Evolutionary conservation across 2,888 invertebrate genomes (phyloP).

Genomic region (Bembecia ichneumoniformis): DNA sequence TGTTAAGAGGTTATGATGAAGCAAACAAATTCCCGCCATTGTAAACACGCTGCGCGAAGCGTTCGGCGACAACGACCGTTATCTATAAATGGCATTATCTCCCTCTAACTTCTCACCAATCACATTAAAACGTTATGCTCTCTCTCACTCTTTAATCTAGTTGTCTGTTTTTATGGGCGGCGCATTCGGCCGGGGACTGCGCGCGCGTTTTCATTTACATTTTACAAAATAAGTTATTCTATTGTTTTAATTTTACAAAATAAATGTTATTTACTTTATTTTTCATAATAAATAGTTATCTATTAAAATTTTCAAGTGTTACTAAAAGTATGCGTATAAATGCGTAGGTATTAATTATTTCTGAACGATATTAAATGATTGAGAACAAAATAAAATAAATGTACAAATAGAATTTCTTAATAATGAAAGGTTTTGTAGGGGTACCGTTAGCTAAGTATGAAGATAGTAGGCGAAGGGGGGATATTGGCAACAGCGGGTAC

Average conservation of each 20-base stretch:
- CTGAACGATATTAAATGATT: too few relatives aligned
- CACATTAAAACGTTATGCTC: constrained; percentile 11
- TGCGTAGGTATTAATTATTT: not conserved
- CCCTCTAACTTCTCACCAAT: constrained; percentile 21
- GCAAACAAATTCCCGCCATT: constrained; percentile 9
- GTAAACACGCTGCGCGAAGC: constrained; percentile 7
- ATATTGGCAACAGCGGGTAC: constrained; percentile 53
- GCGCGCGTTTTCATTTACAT: constrained; percentile 33
- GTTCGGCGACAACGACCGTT: constrained; percentile 1
- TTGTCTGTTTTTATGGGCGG: constrained; percentile 44
- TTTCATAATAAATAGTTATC: too few relatives aligned
- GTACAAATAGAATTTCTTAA: not conserved
- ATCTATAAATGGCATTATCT: constrained; percentile 16
- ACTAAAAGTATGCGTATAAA: not conserved
- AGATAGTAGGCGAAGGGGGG: constrained; percentile 28
- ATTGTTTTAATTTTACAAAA: not conserved
- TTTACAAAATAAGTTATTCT: not conserved
- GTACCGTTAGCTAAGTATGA: constrained; percentile 4
- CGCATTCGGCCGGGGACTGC: constrained; percentile 28
- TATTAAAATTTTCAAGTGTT: too few relatives aligned
- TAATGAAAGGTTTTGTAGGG: not conserved
- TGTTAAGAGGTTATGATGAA: not conserved
- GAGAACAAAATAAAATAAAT: not conserved
- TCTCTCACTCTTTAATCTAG: constrained; percentile 45
- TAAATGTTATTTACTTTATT: not conserved